Conservation (phyloP, 1,140 invertebrate genomes). For the Phenacoccus solenopsis region DNA sequence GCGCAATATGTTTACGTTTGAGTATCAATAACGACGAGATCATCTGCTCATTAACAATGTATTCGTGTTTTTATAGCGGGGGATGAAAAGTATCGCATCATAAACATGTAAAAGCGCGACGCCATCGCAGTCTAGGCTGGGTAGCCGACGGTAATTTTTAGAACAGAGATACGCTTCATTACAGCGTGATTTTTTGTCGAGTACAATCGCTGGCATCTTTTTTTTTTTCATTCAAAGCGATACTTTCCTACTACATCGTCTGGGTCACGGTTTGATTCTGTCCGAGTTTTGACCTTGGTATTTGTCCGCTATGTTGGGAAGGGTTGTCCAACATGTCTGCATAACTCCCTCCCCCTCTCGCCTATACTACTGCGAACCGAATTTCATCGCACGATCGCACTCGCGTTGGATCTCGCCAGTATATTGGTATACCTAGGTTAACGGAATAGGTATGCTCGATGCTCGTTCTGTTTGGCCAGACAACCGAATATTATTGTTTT, state of each 20-base stretch:
- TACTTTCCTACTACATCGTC: not conserved
- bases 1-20: too few species aligned
- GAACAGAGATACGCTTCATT: not conserved
- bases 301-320: conserved; percentile 10
- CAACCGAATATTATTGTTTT: not conserved
- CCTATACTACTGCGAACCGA: not conserved
- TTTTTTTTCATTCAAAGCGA: not conserved
- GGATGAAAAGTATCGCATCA: not conserved
- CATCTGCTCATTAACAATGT: not conserved
- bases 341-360: not conserved
- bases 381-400: not conserved
- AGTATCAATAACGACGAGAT: too few species aligned
- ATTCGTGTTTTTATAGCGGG: not conserved
- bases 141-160: not conserved
- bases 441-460: not conserved
- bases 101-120: too few species aligned
- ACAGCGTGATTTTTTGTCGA: not conserved
- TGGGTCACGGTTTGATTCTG: conserved; percentile 10
- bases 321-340: conserved; percentile 5
- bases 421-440: not conserved
- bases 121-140: too few species aligned
- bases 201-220: not conserved
- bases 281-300: conserved; percentile 9
- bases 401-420: not conserved
- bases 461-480: not conserved